A percentile compares a stretch with the other conserved stretches of the same genome.
phyloP scores from a whole-genome alignment of 2,888 invertebrate genomes.

The Phytoseiulus persimilis region DNA sequence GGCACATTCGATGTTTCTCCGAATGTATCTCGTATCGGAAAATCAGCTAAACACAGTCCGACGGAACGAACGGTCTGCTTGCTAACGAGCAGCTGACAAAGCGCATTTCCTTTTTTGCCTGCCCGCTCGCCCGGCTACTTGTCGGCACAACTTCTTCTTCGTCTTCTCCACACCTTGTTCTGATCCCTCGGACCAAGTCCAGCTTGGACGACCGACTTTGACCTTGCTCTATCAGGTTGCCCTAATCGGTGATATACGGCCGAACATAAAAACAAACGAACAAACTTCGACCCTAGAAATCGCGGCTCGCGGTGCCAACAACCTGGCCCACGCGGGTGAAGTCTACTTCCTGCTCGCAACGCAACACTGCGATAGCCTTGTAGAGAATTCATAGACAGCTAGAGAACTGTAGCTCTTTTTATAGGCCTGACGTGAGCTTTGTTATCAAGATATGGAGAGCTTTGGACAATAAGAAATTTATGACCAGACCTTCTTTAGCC shows the following conservation, averaged over 20 bases:
- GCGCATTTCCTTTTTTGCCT: neutral
- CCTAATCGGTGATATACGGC: neutral
- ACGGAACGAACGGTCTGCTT: neutral
- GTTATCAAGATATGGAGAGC: neutral
- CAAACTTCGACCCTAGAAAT: neutral
- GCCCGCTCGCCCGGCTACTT: neutral
- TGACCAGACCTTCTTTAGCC: neutral
- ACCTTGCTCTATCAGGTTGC: neutral
- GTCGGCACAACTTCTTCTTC: neutral
- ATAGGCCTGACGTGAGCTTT: neutral
- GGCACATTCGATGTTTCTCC: neutral
- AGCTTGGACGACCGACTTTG: neutral
- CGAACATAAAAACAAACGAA: neutral
- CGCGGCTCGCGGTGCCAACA: neutral
- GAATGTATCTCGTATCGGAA: neutral
- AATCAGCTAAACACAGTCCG: constrained; percentile 5
- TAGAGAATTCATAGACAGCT: neutral
- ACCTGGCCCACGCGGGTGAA: neutral
- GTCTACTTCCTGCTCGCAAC: neutral
- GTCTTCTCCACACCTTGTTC: neutral
- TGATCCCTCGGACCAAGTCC: neutral
- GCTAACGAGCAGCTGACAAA: constrained; percentile 5
- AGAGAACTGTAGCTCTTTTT: neutral
- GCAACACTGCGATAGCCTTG: neutral
- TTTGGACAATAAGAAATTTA: neutral